These are phyloP conservation scores for Neoaliturus tenellus DNA, from an alignment of 2,888 invertebrate genomes.

Conservation along the genomic window DNA sequence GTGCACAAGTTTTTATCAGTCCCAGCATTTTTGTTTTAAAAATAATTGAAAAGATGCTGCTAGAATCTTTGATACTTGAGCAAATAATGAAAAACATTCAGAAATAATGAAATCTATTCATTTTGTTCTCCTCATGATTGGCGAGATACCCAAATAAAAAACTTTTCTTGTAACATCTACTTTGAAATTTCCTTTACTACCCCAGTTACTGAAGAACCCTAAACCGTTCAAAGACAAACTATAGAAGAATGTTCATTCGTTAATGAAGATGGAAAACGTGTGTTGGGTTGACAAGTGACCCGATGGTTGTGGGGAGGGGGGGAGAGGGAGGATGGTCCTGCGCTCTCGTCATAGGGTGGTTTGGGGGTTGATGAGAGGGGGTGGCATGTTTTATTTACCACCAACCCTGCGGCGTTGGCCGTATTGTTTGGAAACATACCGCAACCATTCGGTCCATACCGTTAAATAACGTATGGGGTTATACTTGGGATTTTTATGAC, in stretches of 20 bases:
- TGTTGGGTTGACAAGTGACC: not conserved
- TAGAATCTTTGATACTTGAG: too few relatives aligned
- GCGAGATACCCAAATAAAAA: too few relatives aligned
- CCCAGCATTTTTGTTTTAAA: too few relatives aligned
- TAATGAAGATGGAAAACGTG: constrained; percentile 48
- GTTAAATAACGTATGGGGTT: not conserved
- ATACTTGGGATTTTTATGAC: too few relatives aligned
- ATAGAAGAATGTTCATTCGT: constrained; percentile 18
- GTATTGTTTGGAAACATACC: constrained; percentile 11
- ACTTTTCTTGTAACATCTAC: not conserved
- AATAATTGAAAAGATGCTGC: too few relatives aligned
- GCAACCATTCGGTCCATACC: not conserved
- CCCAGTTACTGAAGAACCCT: not conserved
- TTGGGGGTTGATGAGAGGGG: not conserved
- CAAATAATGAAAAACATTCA: too few relatives aligned
- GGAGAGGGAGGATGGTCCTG: not conserved
- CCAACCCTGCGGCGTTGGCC: not conserved
- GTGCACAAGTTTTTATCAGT: too few relatives aligned
- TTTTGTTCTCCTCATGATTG: too few relatives aligned
- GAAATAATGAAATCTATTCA: too few relatives aligned
- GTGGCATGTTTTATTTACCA: constrained; percentile 31
- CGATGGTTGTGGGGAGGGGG: not conserved
- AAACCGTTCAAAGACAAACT: constrained; percentile 20
- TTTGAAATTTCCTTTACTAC: not conserved
- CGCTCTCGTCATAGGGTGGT: not conserved